Evolutionary conservation across 2,113 vertebrate genomes (phyloP), one percentile per base, ranked within the genome.

Genomic region (Percopsis transmontana): DNA sequence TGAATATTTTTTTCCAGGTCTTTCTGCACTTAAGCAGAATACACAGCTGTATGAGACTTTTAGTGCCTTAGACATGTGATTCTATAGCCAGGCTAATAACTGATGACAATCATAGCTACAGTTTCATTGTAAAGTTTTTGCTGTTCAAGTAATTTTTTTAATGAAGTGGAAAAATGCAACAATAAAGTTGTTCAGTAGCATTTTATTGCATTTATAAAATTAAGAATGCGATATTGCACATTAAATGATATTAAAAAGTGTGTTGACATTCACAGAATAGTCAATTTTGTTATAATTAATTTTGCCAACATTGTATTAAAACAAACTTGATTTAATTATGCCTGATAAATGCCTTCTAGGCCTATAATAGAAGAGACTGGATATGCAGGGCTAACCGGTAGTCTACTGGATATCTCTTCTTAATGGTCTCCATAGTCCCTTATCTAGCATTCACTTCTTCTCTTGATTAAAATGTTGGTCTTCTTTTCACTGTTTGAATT

Each of bases 11-110:
- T 45, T 45, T 66, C 70, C 55, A 73, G 51, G 69, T 79, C 51
- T 80, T 21, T 40, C 48, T 77, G 62, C 72, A 78, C 78, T 80
- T 78, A 57, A 79, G 79, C 68, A 84, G 70, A 81, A 76, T 67
- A 71, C 55, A 58, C 51, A 61, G 70, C 66, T 45, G 57, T 80
- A 56, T 52, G 70, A 70, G 55, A 88, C 71, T 83, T 81, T 60
- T 75, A 88, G 92, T 93, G 92, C 92, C 92, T 92, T 92, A 84
- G 83, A 85, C 68, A 21, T 68, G 45, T 80, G 73, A 66, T 83
- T 69, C 58, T 77, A 77, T 87, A 84, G 83, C 76, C 48, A 57
- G 79, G 66, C 75, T 77, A 74, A 80, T 72, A 44, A 66, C 57
- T 51, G 69, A 76, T 80, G 85, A 89, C 79, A 88, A 89, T 86